Evolutionary conservation across 2,888 invertebrate genomes (phyloP).

Genomic region (Ephialtes manifestator): DNA sequence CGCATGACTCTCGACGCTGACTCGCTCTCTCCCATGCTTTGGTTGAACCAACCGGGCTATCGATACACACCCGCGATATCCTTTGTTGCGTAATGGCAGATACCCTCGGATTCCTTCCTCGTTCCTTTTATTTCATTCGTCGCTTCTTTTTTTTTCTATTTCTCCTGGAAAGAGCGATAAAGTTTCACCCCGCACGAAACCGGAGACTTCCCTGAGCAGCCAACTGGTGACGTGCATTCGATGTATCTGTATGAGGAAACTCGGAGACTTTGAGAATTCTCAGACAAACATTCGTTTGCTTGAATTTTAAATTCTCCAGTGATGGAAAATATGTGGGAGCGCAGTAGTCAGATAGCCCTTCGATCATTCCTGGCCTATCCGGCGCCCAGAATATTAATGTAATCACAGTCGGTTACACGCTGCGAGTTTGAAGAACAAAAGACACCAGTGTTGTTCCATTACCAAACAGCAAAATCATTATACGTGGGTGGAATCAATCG

Average conservation of each 20-base stretch:
- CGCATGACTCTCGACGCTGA: conserved; percentile 62
- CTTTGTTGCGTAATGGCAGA: conserved; percentile 67
- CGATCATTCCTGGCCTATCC: conserved; percentile 71
- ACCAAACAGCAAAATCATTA: conserved; percentile 83
- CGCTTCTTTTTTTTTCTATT: conserved; percentile 4
- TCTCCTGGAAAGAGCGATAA: conserved; percentile 51
- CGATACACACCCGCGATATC: conserved; percentile 73
- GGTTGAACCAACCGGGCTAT: conserved; percentile 58
- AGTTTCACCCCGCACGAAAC: conserved; percentile 50
- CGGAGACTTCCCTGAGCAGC: conserved; percentile 48
- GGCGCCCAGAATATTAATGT: conserved; percentile 75
- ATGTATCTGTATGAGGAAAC: conserved; percentile 44
- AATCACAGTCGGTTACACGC: conserved; percentile 58
- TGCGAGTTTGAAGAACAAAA: conserved; percentile 75
- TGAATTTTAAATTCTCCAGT: conserved; percentile 30
- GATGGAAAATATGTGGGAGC: conserved; percentile 45
- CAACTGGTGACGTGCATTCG: conserved; percentile 19
- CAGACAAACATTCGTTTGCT: conserved; percentile 3
- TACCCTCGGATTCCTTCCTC: conserved; percentile 59
- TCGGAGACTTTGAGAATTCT: conserved; percentile 1
- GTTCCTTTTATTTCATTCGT: conserved; percentile 48
- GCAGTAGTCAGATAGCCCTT: conserved; percentile 15
- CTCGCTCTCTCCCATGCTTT: conserved; percentile 34
- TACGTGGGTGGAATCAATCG: conserved; percentile 78
- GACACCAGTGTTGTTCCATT: conserved; percentile 77